phyloP scores from a whole-genome alignment of 2,888 invertebrate species.

The Erynnis tages region DNA sequence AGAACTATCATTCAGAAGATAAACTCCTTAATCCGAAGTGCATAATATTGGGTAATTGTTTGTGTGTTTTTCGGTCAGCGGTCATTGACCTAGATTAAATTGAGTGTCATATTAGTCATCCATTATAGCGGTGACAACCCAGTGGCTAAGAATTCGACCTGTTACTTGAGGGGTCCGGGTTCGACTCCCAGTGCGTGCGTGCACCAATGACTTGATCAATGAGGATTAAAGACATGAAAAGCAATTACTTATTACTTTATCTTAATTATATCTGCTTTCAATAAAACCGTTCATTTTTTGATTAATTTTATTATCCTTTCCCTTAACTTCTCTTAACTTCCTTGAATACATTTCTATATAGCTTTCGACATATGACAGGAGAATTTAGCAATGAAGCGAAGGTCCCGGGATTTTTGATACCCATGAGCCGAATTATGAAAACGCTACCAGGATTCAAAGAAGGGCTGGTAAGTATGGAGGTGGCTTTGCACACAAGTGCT shows the following conservation, averaged over 20 bases:
- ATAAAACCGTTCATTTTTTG: no score
- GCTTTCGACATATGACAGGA: not conserved
- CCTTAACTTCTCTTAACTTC: no score
- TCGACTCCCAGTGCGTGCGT: no score
- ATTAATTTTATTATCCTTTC: no score
- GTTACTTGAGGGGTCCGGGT: no score
- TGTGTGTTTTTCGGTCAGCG: conserved; percentile 64
- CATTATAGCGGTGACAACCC: no score
- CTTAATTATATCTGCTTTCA: no score
- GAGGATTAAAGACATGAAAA: no score
- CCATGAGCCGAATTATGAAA: conserved; percentile 71
- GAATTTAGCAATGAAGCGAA: conserved; percentile 21
- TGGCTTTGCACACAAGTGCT: conserved; percentile 37
- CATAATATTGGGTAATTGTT: conserved; percentile 53
- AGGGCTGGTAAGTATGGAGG: conserved; percentile 42
- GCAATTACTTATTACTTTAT: no score
- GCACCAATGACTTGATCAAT: no score
- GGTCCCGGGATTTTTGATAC: conserved; percentile 51
- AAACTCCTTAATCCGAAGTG: conserved; percentile 39
- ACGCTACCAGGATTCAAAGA: conserved; percentile 55
- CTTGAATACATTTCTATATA: conserved; percentile 16
- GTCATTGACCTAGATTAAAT: conserved; percentile 39
- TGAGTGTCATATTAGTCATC: conserved; percentile 27
- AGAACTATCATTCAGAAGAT: not conserved
- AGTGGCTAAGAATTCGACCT: no score